These are phyloP conservation scores for Perca fluviatilis DNA, from an alignment of 2,113 vertebrate genomes.

Conservation along the genomic window DNA sequence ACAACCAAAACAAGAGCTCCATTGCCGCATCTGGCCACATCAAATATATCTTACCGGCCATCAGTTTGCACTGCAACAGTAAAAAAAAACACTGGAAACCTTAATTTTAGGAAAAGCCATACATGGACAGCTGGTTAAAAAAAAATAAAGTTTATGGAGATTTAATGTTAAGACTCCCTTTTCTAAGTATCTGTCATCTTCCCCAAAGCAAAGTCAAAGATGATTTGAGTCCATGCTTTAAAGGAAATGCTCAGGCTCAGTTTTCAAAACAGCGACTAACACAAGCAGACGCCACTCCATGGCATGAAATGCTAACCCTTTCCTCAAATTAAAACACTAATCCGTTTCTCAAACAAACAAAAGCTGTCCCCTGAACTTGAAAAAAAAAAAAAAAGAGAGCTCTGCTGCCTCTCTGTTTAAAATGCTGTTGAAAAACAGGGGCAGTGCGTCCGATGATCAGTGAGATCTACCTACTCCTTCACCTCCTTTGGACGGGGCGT, in stretches of 20 bases:
- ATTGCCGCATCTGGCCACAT: constrained; percentile 65
- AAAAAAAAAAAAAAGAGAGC: constrained; percentile 16
- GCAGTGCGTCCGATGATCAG: constrained; percentile 40
- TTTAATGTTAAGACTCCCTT: constrained; percentile 37
- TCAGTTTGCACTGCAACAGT: constrained; percentile 9
- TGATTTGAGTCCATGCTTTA: constrained; percentile 47
- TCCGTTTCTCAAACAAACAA: constrained; percentile 64
- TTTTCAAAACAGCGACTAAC: constrained; percentile 67
- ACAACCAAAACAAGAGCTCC: constrained; percentile 60
- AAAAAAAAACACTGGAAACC: constrained; percentile 30
- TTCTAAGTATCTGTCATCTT: constrained; percentile 16
- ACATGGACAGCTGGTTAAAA: not conserved
- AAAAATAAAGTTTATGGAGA: not conserved
- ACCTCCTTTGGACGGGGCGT: constrained; percentile 59
- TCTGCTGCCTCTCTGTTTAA: constrained; percentile 17
- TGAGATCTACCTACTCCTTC: constrained; percentile 52
- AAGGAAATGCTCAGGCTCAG: constrained; percentile 63
- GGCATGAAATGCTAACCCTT: constrained; percentile 48
- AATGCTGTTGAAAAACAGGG: constrained; percentile 32
- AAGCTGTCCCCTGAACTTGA: constrained; percentile 10
- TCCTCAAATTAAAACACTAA: constrained; percentile 60
- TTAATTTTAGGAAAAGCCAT: constrained; percentile 18
- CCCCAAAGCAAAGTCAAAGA: constrained; percentile 39
- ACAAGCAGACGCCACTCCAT: constrained; percentile 50
- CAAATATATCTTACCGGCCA: constrained; percentile 32